A percentile compares a stretch with the other conserved stretches of the same genome.
Conservation (phyloP, 2,888 invertebrate genomes). For the Mythimna ferrago region DNA sequence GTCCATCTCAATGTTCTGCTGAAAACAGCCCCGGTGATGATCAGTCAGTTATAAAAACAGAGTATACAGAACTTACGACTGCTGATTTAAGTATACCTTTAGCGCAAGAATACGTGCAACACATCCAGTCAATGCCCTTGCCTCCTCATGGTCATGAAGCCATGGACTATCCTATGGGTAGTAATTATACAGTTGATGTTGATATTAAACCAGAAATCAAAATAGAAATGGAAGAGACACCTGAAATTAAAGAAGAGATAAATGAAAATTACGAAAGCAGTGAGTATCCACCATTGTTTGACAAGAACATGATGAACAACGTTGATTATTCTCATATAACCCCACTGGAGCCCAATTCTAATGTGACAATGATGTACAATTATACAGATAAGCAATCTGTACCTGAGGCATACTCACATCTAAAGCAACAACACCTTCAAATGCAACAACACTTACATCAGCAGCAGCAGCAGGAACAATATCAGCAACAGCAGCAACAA, state of each 20-base stretch:
- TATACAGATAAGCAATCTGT: slow-evolving; percentile 61
- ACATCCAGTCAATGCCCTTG: slow-evolving; percentile 70
- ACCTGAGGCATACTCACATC: slow-evolving; percentile 50
- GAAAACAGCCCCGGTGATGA: slow-evolving; percentile 82
- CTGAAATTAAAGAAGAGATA: slow-evolving; percentile 69
- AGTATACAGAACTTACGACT: slow-evolving; percentile 87
- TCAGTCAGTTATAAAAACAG: slow-evolving; percentile 81
- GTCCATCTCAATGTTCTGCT: slow-evolving; percentile 85
- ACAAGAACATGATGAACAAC: slow-evolving; percentile 57
- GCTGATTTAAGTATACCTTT: slow-evolving; percentile 83
- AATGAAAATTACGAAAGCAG: slow-evolving; percentile 65
- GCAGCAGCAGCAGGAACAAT: slow-evolving; percentile 17
- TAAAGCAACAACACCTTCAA: slow-evolving; percentile 36
- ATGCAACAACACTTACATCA: slow-evolving; percentile 34
- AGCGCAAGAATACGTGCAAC: slow-evolving; percentile 79
- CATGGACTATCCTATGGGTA: slow-evolving; percentile 64
- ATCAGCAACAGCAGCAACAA: slow-evolving; percentile 20
- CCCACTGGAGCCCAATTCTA: slow-evolving; percentile 58
- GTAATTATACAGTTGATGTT: slow-evolving; percentile 75
- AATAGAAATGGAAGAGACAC: slow-evolving; percentile 77
- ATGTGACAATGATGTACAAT: slow-evolving; percentile 62
- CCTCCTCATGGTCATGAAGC: slow-evolving; percentile 73
- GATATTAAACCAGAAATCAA: slow-evolving; percentile 79
- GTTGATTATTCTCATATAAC: slow-evolving; percentile 60
- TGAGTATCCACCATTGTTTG: slow-evolving; percentile 62